phyloP scores from a whole-genome alignment of 1,140 invertebrate genomes.

The Eulimnadia texana region DNA sequence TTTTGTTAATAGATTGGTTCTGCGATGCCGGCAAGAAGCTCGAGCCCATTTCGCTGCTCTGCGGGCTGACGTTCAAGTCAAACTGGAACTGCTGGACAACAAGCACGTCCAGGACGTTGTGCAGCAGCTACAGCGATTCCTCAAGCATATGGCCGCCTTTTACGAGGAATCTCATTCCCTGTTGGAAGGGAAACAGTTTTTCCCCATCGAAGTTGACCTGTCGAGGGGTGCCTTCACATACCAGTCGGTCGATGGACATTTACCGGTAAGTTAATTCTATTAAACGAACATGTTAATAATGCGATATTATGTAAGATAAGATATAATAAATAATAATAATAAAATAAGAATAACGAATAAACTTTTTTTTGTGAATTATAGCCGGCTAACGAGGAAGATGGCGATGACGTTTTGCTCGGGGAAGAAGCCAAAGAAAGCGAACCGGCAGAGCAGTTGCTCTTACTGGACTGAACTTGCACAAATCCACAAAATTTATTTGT shows the following conservation, averaged over 20 bases:
- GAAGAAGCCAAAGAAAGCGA: background rate
- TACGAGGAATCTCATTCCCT: constrained; percentile 39
- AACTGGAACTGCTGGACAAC: constrained; percentile 90
- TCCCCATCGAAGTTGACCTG: constrained; percentile 93
- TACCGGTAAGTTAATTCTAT: constrained; percentile 17
- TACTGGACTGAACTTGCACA: background rate
- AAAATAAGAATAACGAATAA: too few species aligned
- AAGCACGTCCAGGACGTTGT: constrained; percentile 94
- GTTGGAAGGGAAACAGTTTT: constrained; percentile 57
- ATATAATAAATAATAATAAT: background rate
- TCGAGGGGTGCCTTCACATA: constrained; percentile 81
- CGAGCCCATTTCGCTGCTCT: constrained; percentile 77
- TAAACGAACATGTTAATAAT: too few species aligned
- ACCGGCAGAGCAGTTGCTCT: background rate
- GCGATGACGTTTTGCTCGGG: background rate
- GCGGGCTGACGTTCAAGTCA: constrained; percentile 86
- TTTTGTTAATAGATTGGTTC: constrained; percentile 46
- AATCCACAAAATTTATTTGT: too few species aligned
- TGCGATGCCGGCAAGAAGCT: constrained; percentile 90
- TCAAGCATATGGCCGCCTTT: constrained; percentile 63
- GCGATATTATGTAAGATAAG: background rate
- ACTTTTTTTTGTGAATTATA: background rate
- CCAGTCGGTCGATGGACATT: constrained; percentile 39
- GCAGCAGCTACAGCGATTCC: constrained; percentile 61
- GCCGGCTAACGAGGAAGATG: background rate